Evolutionary conservation across 2,113 vertebrate genomes (phyloP).

Genomic region (Boleophthalmus pectinirostris): DNA sequence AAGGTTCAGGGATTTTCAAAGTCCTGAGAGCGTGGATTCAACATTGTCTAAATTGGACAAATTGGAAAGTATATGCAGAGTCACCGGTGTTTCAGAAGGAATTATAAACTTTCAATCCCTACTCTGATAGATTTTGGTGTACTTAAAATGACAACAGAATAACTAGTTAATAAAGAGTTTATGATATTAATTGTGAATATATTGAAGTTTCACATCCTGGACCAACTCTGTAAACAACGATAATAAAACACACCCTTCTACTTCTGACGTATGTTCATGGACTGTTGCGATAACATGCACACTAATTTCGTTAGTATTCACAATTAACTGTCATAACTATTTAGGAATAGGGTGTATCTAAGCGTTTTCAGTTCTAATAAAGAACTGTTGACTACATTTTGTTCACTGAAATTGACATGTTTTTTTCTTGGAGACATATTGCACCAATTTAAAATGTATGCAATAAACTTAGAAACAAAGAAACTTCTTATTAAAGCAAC

Average conservation of each 20-base stretch:
- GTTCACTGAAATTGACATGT: not conserved
- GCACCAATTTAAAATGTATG: not conserved
- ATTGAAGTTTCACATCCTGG: not conserved
- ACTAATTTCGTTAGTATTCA: not conserved
- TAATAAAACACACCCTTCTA: not conserved
- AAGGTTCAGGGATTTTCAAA: too few species aligned
- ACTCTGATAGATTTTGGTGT: too few species aligned
- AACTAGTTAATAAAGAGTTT: too few species aligned
- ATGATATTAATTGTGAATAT: too few species aligned
- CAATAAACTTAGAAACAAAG: not conserved
- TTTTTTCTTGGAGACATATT: not conserved
- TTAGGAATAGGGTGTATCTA: not conserved
- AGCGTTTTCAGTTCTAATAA: not conserved
- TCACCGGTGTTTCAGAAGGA: too few species aligned
- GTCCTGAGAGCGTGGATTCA: too few species aligned
- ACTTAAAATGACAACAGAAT: too few species aligned
- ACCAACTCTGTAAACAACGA: not conserved
- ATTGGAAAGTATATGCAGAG: too few species aligned
- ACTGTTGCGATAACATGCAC: not conserved
- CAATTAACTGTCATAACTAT: not conserved
- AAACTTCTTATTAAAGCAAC: slow-evolving; percentile 16
- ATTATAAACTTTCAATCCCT: too few species aligned
- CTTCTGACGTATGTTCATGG: not conserved
- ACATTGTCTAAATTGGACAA: too few species aligned
- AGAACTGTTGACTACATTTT: not conserved